Conservation (phyloP, 2,888 invertebrate genomes). For the Balanococcus diminutus region DNA sequence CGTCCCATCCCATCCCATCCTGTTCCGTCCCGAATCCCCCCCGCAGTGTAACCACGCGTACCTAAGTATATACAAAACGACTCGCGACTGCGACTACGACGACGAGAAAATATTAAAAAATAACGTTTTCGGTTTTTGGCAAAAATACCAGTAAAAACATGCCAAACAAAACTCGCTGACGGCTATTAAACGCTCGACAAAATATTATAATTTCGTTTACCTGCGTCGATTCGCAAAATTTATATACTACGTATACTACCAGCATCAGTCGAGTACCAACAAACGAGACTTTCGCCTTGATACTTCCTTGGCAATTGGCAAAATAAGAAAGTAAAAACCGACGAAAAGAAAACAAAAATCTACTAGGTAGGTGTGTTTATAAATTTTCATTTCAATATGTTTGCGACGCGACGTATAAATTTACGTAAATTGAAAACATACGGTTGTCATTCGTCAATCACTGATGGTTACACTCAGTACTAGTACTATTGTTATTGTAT, state of each 20-base stretch:
- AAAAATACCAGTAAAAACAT: conserved; percentile 11
- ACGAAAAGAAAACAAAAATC: not conserved
- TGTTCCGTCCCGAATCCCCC: no score
- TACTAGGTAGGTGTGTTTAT: not conserved
- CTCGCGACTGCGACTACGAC: no score
- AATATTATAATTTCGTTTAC: conserved; percentile 20
- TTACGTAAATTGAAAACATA: no score
- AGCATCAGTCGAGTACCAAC: not conserved
- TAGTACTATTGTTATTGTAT: no score
- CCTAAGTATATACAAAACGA: not conserved
- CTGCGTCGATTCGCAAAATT: conserved; percentile 34
- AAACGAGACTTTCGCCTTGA: not conserved
- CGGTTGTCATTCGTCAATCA: no score
- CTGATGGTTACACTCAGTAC: no score
- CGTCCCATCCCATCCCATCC: no score
- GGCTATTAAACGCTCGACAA: conserved; percentile 7
- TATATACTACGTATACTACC: no score
- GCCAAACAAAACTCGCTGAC: conserved; percentile 37
- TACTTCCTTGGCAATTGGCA: not conserved
- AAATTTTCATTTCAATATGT: no score
- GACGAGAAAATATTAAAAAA: conserved; percentile 32
- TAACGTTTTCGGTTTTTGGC: not conserved
- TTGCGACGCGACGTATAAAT: no score
- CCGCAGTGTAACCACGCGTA: no score
- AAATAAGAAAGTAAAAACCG: not conserved